These are phyloP conservation scores for Polia nebulosa DNA, from an alignment of 2,888 invertebrate genomes.

Conservation along the genomic window DNA sequence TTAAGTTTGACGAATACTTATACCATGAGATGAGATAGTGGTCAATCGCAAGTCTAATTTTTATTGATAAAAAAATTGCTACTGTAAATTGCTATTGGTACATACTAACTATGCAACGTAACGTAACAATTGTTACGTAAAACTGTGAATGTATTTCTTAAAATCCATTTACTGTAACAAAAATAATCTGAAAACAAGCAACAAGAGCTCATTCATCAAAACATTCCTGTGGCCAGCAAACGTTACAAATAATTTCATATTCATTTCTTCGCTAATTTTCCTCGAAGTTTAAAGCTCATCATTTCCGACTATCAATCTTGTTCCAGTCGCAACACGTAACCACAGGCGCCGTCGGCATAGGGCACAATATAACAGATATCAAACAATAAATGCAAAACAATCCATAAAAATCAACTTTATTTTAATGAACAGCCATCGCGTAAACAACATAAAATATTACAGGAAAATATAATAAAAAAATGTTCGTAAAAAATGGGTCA, in stretches of 20 bases:
- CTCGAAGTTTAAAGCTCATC: constrained; percentile 19
- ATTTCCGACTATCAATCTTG: constrained; percentile 55
- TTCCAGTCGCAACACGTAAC: constrained; percentile 36
- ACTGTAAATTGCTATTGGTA: no score
- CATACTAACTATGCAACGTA: no score
- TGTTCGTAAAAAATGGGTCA: constrained; percentile 65
- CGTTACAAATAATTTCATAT: constrained; percentile 34
- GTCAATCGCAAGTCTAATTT: no score
- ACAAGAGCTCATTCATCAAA: constrained; percentile 21
- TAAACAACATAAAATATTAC: constrained; percentile 67
- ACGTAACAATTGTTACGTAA: no score
- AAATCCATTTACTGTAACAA: neutral
- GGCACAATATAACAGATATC: constrained; percentile 36
- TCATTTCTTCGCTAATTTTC: constrained; percentile 34
- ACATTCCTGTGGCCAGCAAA: constrained; percentile 18
- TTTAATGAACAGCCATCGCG: constrained; percentile 62
- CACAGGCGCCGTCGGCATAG: constrained; percentile 42
- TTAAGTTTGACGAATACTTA: no score
- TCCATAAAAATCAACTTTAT: constrained; percentile 55
- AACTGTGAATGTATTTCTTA: neutral
- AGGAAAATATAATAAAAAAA: constrained; percentile 61
- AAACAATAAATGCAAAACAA: constrained; percentile 60
- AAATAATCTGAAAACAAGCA: constrained; percentile 10
- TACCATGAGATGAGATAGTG: no score
- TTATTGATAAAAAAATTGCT: no score